Evolutionary conservation across 1,140 invertebrate species (phyloP), one percentile per base, ranked within the genome.

Genomic region (Antheraea mylitta): DNA sequence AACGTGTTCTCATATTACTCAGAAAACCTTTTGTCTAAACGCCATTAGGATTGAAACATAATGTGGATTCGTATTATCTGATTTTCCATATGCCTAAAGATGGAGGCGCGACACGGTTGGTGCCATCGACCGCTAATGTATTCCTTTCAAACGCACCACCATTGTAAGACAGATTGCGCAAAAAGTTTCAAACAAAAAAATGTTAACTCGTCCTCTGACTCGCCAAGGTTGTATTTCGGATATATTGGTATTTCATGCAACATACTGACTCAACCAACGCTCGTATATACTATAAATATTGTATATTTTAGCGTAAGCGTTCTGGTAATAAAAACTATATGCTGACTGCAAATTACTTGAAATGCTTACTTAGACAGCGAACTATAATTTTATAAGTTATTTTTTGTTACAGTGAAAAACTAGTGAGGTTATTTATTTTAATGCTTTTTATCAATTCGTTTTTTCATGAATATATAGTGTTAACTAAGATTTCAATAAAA

Each of bases 141-240:
- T 88, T 90, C 87, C 78, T 85, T 88, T 81, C 78, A 85, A 90
- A 85, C 38, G 79, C 77, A 79, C 73, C 75, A 81, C 75, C 79
- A 86, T 85, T 89, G 77, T 81, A 73, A 84, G 75, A 85, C 81
- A 87, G 82, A 85, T 22, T 60, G 79, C 73, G 79, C 79, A 88
- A 90, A 88, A 90, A 86, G 74, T 78, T 72, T 72, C 68, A 67
- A 71, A 77, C 80, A 84, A 88, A 87, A 30, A 82, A 81, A 76
- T 79, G 77, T 77, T 76, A 72, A 78, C 69, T 38, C 75, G 82
- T 84, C 83, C 85, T 85, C 81, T 82, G 80, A 73, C 66, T 72
- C 70, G 70, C 69, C 79, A 86, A 89, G 83, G 85, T 87, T 79
- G 73, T 62, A 69, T 77, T 78, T 85, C 67, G 71, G 75, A 67